Evolutionary conservation across 2,888 invertebrate genomes (phyloP), one percentile per base, ranked within the genome.

Genomic region (Drosophila prostipennis): DNA sequence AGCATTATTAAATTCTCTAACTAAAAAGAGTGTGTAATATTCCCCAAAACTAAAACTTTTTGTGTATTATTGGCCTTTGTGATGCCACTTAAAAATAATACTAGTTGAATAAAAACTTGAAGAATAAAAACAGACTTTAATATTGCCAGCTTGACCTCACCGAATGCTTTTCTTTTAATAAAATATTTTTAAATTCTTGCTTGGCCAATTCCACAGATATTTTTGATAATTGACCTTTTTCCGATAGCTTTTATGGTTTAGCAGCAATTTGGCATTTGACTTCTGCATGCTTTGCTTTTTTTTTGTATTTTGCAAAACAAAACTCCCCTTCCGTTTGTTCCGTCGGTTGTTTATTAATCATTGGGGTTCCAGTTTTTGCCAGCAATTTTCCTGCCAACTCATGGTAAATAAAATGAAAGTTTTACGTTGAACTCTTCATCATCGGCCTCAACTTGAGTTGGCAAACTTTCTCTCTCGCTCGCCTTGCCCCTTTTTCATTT

Each of bases 331-430:
- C 32, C 34, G 42, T 43, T 37, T 45, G 61, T 26, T 53, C 6
- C 26, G 26, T 26, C 26, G 59, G 59, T 70, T 69, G 70, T 69
- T 69, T 69, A 69, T 69, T 69, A 65, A 65, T 65, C 64, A 65
- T 65, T 65, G 37, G 64, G 67, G 23, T 40, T 70, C 53, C 43
- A 52, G 51, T 64, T 65, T 67, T 36, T 49, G 54, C 37, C 67
- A 19, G 55, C 39, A 53, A 65, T 65, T 55, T 67, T 67, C 67
- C 65, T 67, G 39, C 52, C 77, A 81, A 70, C 79, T 78, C 79
- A 80, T 79, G 81, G 75, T 61, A 77, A 85, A 80, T 80, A 74
- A 79, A 79, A 85, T 82, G 85, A 85, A 85, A 80, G 78, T 85
- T 80, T 63, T 49, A 26, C 49, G 39, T 63, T 72, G 65, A 67